Evolutionary conservation across 2,888 invertebrate species (phyloP), one percentile per base, ranked within the genome.

Genomic region (Dryococelus australis): DNA sequence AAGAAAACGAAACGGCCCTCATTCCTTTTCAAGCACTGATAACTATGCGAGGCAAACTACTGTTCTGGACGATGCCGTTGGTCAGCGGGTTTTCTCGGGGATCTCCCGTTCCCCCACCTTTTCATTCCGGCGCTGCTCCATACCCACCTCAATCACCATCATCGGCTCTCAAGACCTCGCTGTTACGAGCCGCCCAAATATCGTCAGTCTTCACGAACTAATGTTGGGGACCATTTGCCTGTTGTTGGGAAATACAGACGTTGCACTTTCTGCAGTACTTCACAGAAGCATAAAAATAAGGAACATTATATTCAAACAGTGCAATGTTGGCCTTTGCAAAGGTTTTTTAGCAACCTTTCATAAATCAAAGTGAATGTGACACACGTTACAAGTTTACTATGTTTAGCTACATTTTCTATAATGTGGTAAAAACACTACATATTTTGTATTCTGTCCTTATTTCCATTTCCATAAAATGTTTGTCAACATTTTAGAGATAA

Each of bases 251-350:
- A 16, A 26, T 83, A 35, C 43, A 83, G 35, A n/a, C 84, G 84
- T n/a, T 83, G 84, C 43, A n/a, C 84, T 20, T 83, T 83, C 24
- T 83, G 84, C 24, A 83, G 84, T n/a, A 83, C 84, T 24, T 24
- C 12, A 83, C 2, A 43, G 20, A 83, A 10, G 24, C 84, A 35
- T n/a, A 83, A 83, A 10, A 43, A 16, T 16, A 43, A 83, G 28
- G 3, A 27, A 83, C 84, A 43, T 83, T 20, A 83, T 83, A 20
- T 83, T 16, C 43, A 43, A 83, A 28, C 43, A 13, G 35, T 83
- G 84, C n/a, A 43, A 83, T 43, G 43, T 43, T 43, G 84, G 43
- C 20, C 84, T 83, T 43, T 83, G 28, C 84, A 83, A 83, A 12
- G 9, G 43, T 10, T 10, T 16, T 43, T 83, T 83, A 6, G n/a